phyloP scores from a whole-genome alignment of 2,113 vertebrate species.

The Marcusenius ussheri region DNA sequence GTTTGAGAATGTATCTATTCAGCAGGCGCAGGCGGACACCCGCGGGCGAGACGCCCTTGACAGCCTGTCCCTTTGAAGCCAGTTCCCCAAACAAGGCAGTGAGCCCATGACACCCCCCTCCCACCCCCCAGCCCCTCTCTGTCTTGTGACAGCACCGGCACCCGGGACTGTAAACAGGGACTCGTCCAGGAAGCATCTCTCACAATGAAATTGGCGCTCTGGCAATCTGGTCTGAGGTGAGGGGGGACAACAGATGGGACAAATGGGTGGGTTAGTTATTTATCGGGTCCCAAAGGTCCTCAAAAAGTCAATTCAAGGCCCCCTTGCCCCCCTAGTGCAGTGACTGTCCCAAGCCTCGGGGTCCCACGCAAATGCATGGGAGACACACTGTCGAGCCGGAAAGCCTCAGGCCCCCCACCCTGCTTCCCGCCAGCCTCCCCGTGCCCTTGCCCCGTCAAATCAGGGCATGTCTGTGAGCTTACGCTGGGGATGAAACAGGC shows the following conservation, averaged over 20 bases:
- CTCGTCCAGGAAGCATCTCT: background rate
- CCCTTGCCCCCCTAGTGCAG: background rate
- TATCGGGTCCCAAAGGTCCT: background rate
- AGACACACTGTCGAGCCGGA: background rate
- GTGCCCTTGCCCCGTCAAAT: background rate
- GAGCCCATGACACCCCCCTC: background rate
- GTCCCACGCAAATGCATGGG: background rate
- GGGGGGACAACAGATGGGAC: background rate
- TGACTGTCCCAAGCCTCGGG: background rate
- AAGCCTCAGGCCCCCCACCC: background rate
- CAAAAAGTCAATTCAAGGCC: background rate
- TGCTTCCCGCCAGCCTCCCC: background rate
- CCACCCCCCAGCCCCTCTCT: background rate
- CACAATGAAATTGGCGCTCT: background rate
- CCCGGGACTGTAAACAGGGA: background rate
- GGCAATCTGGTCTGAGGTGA: background rate
- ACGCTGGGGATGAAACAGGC: background rate
- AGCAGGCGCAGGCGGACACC: slow-evolving; percentile 13
- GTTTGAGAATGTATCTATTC: slow-evolving; percentile 15
- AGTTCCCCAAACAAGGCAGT: background rate
- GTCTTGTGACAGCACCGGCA: background rate
- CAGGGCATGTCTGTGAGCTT: background rate
- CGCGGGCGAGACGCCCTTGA: background rate
- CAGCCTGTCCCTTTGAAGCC: background rate
- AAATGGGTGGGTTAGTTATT: background rate